Base-by-base conservation (phyloP, 2,113 vertebrate species). In the Mustela lutreola region DNA sequence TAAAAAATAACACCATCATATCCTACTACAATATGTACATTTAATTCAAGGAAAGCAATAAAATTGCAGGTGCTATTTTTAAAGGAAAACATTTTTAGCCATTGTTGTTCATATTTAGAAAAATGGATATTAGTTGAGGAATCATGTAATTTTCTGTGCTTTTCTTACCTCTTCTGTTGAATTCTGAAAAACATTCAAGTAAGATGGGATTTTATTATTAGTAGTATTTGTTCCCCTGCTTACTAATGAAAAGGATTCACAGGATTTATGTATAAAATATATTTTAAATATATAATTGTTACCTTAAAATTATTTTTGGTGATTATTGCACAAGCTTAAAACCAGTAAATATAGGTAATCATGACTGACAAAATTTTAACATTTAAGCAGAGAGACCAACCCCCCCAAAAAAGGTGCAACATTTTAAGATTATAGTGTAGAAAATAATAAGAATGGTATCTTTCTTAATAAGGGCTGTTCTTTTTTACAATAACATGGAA, bases 41-140 rank as follows among this genome's bases (percentile, higher is more conserved):
- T 89, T 36, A 93, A 45, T 75, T 96, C 65, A 93, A 93, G 28
- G 28, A 87, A 91, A 93, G 73, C 45, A 75, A 75, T 82, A 79
- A 60, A 87, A 45, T 86, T 89, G 58, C 78, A 96, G 78, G 78
- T 97, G 96, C 15, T 82, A 28, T 33, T 50, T 89, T 86, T 89
- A 62, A 94, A 91, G 94, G 31, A 39, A 50, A 88, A 58, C 45
- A 45, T 76, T 88, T 58, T 94, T 88, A 93, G 75, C 11, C 78
- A 82, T 81, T 76, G 12, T 87, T 93, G 63, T 76, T 96, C 83
- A 73, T 73, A 80, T 79, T 96, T 62, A 91, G 42, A 95, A 94
- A 95, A 89, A 62, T 95, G 48, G 18, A 79, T 95, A 92, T 96
- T 95, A 97, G 65, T 28, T 89, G 50, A 95, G 12, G 28, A 96